These are phyloP conservation scores for Danio aesculapii DNA, from an alignment of 2,797 vertebrate genomes.

Conservation along the genomic window DNA sequence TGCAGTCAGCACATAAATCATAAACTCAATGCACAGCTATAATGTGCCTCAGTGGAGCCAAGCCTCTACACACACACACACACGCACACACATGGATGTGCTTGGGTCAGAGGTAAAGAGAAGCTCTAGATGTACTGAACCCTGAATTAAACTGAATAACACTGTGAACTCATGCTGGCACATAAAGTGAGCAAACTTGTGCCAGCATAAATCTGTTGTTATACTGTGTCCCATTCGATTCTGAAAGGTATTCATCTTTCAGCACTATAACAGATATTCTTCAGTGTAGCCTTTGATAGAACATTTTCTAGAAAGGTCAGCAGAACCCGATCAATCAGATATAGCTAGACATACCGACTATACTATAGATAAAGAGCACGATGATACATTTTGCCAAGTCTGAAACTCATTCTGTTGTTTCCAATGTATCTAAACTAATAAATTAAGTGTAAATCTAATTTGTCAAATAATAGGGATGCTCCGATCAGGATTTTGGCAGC, in stretches of 20 bases:
- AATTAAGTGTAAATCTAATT: background rate
- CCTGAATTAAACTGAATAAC: constrained; percentile 9
- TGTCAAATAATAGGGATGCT: background rate
- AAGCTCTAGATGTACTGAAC: constrained; percentile 5
- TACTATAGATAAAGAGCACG: background rate
- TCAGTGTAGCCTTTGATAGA: background rate
- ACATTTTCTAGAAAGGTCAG: background rate
- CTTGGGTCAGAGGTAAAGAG: constrained; percentile 5
- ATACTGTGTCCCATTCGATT: background rate
- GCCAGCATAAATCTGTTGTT: background rate
- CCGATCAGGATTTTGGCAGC: no score
- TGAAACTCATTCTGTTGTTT: no score
- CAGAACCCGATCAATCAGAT: background rate
- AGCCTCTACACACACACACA: constrained; percentile 8
- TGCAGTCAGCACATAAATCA: constrained; percentile 54
- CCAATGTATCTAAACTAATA: no score
- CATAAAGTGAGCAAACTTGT: background rate
- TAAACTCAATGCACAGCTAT: constrained; percentile 35
- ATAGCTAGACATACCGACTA: background rate
- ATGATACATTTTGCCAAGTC: background rate
- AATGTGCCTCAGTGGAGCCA: constrained; percentile 40
- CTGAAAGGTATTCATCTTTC: background rate
- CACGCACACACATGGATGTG: background rate
- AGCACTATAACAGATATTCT: background rate
- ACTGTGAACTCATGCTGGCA: background rate